These are phyloP conservation scores for Holacanthus passer DNA, from an alignment of 2,113 vertebrate genomes.

Conservation along the genomic window DNA sequence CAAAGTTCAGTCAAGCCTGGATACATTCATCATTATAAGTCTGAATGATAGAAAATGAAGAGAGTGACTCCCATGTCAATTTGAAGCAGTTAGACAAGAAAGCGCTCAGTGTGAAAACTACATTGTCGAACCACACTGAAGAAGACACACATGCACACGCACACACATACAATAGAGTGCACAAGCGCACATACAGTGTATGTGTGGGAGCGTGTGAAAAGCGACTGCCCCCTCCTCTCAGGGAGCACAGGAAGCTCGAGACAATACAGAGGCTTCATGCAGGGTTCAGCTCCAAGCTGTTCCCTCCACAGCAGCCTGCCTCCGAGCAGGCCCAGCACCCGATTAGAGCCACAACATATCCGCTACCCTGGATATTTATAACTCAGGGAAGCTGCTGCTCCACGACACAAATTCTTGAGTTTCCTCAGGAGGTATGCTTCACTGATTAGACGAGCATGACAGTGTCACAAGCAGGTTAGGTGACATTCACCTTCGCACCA, in stretches of 20 bases:
- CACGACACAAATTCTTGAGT: conserved; percentile 70
- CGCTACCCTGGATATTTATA: conserved; percentile 80
- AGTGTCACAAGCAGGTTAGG: conserved; percentile 56
- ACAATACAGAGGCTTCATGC: conserved; percentile 87
- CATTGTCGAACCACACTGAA: conserved; percentile 15
- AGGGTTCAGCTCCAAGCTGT: conserved; percentile 78
- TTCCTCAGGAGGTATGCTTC: conserved; percentile 71
- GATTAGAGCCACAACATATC: conserved; percentile 75
- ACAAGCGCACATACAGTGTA: conserved; percentile 51
- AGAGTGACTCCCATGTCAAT: conserved; percentile 30
- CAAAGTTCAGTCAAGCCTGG: conserved; percentile 46
- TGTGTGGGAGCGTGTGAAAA: conserved; percentile 85
- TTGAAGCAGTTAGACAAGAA: conserved; percentile 33
- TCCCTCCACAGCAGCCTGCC: conserved; percentile 62
- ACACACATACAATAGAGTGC: conserved; percentile 17
- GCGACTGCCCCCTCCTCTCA: conserved; percentile 81
- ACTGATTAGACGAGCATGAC: conserved; percentile 47
- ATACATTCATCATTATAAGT: conserved; percentile 55
- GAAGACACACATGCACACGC: conserved; percentile 34
- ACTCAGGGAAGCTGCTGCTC: conserved; percentile 77
- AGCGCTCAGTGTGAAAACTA: conserved; percentile 35
- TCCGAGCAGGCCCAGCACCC: conserved; percentile 63
- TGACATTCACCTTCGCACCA: conserved; percentile 19
- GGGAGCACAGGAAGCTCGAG: conserved; percentile 85
- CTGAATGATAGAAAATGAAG: conserved; percentile 40